phyloP scores from a whole-genome alignment of 2,797 vertebrate species.

The Hydrocynus forskahlii region DNA sequence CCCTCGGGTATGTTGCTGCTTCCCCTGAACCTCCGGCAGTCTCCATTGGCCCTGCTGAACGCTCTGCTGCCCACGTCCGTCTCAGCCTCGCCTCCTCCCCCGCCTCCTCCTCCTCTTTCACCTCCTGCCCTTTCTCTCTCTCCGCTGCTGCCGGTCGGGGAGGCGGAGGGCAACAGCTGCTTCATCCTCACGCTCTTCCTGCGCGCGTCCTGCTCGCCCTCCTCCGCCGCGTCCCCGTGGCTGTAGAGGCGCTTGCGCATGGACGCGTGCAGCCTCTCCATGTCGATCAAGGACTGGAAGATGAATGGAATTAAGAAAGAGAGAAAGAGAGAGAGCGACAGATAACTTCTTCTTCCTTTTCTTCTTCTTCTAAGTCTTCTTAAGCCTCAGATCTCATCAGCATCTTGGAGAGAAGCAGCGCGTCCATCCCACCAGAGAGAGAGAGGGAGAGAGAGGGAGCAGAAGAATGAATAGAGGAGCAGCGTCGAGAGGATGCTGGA shows the following conservation, averaged over 20 bases:
- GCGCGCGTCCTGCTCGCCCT: slow-evolving; percentile 85
- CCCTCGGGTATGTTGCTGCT: slow-evolving; percentile 87
- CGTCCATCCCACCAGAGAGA: slow-evolving; percentile 46
- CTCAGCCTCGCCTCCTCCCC: slow-evolving; percentile 79
- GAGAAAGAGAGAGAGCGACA: slow-evolving; percentile 16
- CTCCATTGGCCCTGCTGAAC: slow-evolving; percentile 91
- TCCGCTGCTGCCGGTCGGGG: slow-evolving; percentile 76
- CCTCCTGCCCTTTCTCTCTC: slow-evolving; percentile 44
- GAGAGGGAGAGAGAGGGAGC: neutral
- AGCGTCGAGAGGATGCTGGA: neutral
- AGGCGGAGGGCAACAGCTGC: slow-evolving; percentile 82
- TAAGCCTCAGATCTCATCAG: neutral
- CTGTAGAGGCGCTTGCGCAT: slow-evolving; percentile 98
- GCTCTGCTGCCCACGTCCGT: slow-evolving; percentile 76
- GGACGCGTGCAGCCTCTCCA: slow-evolving; percentile 94
- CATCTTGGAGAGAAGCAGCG: neutral
- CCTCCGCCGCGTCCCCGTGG: slow-evolving; percentile 85
- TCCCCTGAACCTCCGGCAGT: slow-evolving; percentile 91
- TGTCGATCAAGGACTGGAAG: slow-evolving; percentile 58
- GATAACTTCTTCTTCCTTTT: neutral
- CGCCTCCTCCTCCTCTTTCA: slow-evolving; percentile 51
- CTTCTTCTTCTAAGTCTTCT: neutral
- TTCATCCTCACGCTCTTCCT: slow-evolving; percentile 91
- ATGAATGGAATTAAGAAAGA: neutral
- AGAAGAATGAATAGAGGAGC: neutral